Conservation (phyloP, 2,113 vertebrate genomes). For the Hymenochirus boettgeri region DNA sequence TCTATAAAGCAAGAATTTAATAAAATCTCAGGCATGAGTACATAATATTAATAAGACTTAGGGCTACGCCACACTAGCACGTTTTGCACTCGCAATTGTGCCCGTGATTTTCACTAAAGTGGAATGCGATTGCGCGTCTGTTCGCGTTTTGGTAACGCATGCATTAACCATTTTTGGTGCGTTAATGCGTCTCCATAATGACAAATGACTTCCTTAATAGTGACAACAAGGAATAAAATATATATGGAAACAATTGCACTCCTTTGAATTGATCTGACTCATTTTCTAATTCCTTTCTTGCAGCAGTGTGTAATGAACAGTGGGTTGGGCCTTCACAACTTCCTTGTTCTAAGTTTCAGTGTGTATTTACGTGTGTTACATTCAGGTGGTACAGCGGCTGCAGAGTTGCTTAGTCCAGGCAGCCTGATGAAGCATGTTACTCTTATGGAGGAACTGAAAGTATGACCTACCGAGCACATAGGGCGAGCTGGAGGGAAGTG, state of each 20-base stretch:
- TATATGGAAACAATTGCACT: not conserved
- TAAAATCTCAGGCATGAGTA: too few relatives aligned
- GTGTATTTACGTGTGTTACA: not conserved
- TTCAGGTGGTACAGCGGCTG: conserved; percentile 5
- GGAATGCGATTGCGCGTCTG: too few relatives aligned
- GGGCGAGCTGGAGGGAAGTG: conserved; percentile 27
- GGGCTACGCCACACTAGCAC: too few relatives aligned
- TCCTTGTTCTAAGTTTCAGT: conserved; percentile 28
- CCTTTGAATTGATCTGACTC: not conserved
- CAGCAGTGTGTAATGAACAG: conserved; percentile 8
- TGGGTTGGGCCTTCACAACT: conserved; percentile 18
- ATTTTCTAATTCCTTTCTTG: conserved; percentile 11
- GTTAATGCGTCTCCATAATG: too few relatives aligned
- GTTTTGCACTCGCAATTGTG: too few relatives aligned
- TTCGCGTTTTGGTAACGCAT: too few relatives aligned
- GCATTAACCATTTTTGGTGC: too few relatives aligned
- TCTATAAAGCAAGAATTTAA: too few relatives aligned
- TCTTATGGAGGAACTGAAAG: conserved; percentile 14
- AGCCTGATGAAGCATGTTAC: not conserved
- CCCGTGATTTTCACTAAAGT: too few relatives aligned
- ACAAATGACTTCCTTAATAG: too few relatives aligned
- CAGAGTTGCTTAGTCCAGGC: not conserved
- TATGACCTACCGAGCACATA: conserved; percentile 24
- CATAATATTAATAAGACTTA: too few relatives aligned
- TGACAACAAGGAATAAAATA: too few relatives aligned